phyloP scores from a whole-genome alignment of 2,888 invertebrate species.

The Cataglyphis rosenhaueri region DNA sequence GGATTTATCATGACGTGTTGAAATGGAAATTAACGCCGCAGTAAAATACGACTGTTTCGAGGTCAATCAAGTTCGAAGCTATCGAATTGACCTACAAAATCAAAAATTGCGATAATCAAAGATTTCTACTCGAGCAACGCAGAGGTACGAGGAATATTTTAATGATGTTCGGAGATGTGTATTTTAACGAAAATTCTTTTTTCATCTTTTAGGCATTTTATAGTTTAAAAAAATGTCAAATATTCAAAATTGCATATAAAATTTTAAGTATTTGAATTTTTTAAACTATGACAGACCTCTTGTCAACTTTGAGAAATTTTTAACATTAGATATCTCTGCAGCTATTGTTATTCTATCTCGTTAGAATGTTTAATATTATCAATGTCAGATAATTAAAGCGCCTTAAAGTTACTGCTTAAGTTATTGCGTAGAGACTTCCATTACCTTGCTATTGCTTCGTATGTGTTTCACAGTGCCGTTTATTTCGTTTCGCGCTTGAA shows the following conservation, averaged over 20 bases:
- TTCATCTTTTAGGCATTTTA: background rate
- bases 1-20: constrained; percentile 41
- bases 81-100: constrained; percentile 16
- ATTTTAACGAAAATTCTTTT: background rate
- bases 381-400: background rate
- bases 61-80: constrained; percentile 4
- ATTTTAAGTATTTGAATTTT: background rate
- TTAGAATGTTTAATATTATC: background rate
- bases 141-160: background rate
- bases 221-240: background rate
- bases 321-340: background rate
- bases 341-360: no score
- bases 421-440: background rate
- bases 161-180: no score
- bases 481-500: constrained; percentile 36
- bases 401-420: background rate
- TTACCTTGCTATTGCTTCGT: constrained; percentile 1
- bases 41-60: constrained; percentile 19
- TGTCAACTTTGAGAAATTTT: background rate
- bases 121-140: background rate
- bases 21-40: constrained; percentile 50
- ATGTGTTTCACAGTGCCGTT: constrained; percentile 20
- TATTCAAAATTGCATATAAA: background rate
- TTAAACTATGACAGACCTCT: background rate
- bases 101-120: background rate